These are phyloP conservation scores for Theristus sp. DNA, from an alignment of 2,888 invertebrate species.

Conservation along the genomic window DNA sequence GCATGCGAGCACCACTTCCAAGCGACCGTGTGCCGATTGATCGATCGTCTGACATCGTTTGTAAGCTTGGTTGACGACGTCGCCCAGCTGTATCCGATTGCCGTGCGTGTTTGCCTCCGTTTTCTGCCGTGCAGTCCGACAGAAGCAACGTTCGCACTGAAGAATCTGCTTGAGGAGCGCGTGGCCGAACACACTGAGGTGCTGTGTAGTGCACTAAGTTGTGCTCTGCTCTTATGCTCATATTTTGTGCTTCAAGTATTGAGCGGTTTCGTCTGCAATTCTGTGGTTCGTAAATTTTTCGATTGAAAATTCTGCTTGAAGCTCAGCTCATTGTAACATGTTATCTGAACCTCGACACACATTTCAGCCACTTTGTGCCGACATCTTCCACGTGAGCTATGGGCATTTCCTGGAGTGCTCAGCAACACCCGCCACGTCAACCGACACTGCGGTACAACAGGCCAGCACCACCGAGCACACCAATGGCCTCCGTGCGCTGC, in stretches of 20 bases:
- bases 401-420: background rate
- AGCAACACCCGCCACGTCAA: background rate
- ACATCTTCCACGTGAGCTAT: background rate
- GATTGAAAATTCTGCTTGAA: too few relatives aligned
- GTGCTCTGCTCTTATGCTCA: too few relatives aligned
- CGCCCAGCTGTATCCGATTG: background rate
- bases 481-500: background rate
- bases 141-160: background rate
- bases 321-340: too few relatives aligned
- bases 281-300: background rate
- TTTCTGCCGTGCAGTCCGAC: background rate
- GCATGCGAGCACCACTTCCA: too few relatives aligned
- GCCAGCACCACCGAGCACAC: too few relatives aligned
- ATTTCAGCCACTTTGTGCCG: background rate
- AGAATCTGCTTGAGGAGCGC: background rate
- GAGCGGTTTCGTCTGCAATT: too few relatives aligned
- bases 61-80: too few relatives aligned
- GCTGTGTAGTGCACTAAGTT: too few relatives aligned
- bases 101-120: background rate
- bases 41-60: background rate
- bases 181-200: background rate
- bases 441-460: too few relatives aligned
- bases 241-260: too few relatives aligned
- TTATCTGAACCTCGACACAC: background rate
- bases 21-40: background rate